A percentile compares a stretch with the other conserved stretches of the same genome.
These are phyloP conservation scores for Nemoura dubitans DNA, from an alignment of 2,888 invertebrate species.

Conservation along the genomic window DNA sequence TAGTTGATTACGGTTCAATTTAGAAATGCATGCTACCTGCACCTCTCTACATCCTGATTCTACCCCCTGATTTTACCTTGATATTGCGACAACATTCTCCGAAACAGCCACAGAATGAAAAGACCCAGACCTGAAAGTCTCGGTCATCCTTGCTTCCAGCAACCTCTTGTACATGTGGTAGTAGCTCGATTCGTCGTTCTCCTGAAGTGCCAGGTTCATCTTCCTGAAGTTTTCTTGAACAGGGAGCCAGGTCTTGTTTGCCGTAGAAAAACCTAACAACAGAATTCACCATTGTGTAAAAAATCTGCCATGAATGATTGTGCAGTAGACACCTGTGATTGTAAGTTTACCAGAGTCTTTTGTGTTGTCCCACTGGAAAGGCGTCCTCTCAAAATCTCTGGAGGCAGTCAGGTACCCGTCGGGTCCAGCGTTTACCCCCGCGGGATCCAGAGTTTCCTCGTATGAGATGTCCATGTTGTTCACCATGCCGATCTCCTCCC, in stretches of 20 bases:
- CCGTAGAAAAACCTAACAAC: constrained; percentile 12
- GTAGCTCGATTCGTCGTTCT: not conserved
- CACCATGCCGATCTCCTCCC: constrained; percentile 84
- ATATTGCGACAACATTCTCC: constrained; percentile 4
- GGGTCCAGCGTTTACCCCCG: constrained; percentile 61
- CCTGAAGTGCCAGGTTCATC: not conserved
- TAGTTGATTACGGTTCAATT: no score
- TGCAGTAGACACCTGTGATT: not conserved
- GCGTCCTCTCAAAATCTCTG: constrained; percentile 55
- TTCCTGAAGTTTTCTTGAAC: constrained; percentile 15
- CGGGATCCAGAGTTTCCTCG: constrained; percentile 71
- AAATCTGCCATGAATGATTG: not conserved
- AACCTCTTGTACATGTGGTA: constrained; percentile 17
- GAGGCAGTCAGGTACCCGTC: constrained; percentile 28
- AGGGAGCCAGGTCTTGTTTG: constrained; percentile 20
- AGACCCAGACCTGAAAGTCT: not conserved
- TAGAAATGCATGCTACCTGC: no score
- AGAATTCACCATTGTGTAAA: no score
- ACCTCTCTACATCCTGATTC: no score
- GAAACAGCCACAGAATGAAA: not conserved
- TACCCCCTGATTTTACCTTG: no score
- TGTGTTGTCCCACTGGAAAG: constrained; percentile 56
- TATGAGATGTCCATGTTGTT: constrained; percentile 67
- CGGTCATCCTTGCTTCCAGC: not conserved
- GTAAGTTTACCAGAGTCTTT: constrained; percentile 30